phyloP scores from a whole-genome alignment of 2,797 vertebrate species.

The Miichthys miiuy region DNA sequence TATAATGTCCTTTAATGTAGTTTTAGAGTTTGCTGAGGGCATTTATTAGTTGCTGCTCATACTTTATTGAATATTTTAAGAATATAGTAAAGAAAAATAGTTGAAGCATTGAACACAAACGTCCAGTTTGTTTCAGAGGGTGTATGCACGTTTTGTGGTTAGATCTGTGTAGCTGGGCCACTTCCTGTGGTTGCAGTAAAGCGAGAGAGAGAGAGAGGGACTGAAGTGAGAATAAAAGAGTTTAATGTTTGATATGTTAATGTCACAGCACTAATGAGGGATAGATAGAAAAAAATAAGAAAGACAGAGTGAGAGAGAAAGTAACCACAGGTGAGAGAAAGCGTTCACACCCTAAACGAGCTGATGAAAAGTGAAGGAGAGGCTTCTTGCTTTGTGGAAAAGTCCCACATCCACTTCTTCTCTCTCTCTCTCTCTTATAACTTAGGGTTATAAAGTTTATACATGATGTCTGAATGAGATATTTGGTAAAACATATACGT shows the following conservation, averaged over 20 bases:
- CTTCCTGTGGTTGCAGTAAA: not conserved
- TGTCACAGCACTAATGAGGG: constrained; percentile 40
- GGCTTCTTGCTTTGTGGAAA: not conserved
- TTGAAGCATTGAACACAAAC: no score
- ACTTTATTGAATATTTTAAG: not conserved
- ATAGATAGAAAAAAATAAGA: not conserved
- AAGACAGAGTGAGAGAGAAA: constrained; percentile 21
- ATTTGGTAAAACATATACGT: no score
- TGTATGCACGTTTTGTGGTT: not conserved
- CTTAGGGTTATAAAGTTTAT: not conserved
- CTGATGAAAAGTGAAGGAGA: constrained; percentile 1
- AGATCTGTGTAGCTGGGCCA: constrained; percentile 1
- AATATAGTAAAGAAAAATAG: not conserved
- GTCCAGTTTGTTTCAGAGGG: not conserved
- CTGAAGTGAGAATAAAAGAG: constrained; percentile 20
- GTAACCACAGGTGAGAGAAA: constrained; percentile 16
- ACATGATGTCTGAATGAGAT: not conserved
- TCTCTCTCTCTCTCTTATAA: not conserved
- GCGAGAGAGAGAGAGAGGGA: not conserved
- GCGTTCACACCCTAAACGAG: constrained; percentile 38
- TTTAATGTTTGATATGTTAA: constrained; percentile 46
- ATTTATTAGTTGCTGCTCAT: not conserved
- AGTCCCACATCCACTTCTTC: not conserved
- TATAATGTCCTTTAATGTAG: not conserved
- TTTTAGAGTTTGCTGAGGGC: not conserved